Evolutionary conservation across 2,888 invertebrate genomes (phyloP), one percentile per base, ranked within the genome.

Genomic region (Aporophyla nigra): DNA sequence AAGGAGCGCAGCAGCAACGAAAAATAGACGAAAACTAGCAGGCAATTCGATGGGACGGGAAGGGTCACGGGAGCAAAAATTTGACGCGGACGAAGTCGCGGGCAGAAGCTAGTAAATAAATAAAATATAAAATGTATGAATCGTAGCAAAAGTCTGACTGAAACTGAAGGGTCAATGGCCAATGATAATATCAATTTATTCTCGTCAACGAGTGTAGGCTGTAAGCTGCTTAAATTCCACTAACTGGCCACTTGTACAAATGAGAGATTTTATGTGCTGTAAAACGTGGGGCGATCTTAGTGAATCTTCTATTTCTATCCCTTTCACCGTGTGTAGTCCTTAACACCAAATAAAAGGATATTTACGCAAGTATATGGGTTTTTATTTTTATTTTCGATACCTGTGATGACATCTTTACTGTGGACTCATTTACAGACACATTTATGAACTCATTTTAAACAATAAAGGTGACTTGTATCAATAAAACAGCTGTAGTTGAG

Each of bases 171-270:
- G 89, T 90, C 90, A 90, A 88, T 72, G 91, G 74, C 88, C 91
- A 88, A 74, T 87, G 88, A 89, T 90, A 89, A 88, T 87, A 87
- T 86, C 87, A 89, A 92, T 92, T 92, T 90, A 92, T 83, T 87
- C 88, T 82, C 71, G 66, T 76, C 65, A 69, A 74, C 71, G 65
- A 75, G 76, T 70, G 82, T 79, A 75, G 75, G 70, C 53, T 73
- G 78, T 70, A 78, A 80, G 61, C 61, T 73, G 72, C 65, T 72
- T 76, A 71, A 77, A 61, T 78, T 65, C 75, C 33, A 61, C 56
- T 74, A 66, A 75, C 78, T 76, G 73, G 74, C 69, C 69, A 80
- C 68, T 72, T 69, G 80, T 59, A 70, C 53, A 71, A 78, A 79
- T 67, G 63, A 69, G 56, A 79, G 68, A 74, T 78, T 84, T 80